Base-by-base conservation (phyloP, 2,888 invertebrate genomes). In the Eupithecia vulgata region DNA sequence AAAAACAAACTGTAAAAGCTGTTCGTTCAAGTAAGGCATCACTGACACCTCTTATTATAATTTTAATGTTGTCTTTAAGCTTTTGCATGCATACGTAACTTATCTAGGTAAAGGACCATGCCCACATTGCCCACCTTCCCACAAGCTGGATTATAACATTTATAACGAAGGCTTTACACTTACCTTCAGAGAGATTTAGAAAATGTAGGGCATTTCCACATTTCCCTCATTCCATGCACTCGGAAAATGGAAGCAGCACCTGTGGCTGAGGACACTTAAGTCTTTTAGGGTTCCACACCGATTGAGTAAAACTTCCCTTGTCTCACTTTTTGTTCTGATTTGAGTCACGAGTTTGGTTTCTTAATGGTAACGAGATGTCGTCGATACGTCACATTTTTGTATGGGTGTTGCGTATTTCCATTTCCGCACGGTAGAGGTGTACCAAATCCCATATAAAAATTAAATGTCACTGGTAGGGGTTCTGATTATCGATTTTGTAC, bases 251-350 rank as follows among this genome's bases (percentile, higher is more conserved):
- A 78, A 84, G 83, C 72, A 35, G 81, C 83, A 85, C 85, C 84
- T 85, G 84, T 84, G 78, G 79, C 68, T 69, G 73, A 82, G 81
- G 75, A 77, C 81, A 79, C 83, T 84, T 82, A 82, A 83, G 83
- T 82, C 79, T 74, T 42, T 76, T 48, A 48, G 25, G 57, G 57
- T 57, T 57, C 57, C 12, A 1, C 21, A 57, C 5, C 25, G 25
- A 57, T 25, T 21, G 25, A 57, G 21, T 21, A 52, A 52, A 52
- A 4, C 48, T 48, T n/a, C n/a, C 6, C 45, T 45, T 45, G n/a
- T 45, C 48, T 48, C 48, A 48, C 48, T n/a, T 48, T 45, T n/a
- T 48, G 7, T n/a, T 45, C 1, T 45, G n/a, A 45, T n/a, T n/a
- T 17, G n/a, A n/a, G 45, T n/a, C 7, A 6, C n/a, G 45, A 45